A percentile compares a stretch with the other conserved stretches of the same genome.
Evolutionary conservation across 2,888 invertebrate species (phyloP).

Genomic region (Hirtodrosophila trivittata): DNA sequence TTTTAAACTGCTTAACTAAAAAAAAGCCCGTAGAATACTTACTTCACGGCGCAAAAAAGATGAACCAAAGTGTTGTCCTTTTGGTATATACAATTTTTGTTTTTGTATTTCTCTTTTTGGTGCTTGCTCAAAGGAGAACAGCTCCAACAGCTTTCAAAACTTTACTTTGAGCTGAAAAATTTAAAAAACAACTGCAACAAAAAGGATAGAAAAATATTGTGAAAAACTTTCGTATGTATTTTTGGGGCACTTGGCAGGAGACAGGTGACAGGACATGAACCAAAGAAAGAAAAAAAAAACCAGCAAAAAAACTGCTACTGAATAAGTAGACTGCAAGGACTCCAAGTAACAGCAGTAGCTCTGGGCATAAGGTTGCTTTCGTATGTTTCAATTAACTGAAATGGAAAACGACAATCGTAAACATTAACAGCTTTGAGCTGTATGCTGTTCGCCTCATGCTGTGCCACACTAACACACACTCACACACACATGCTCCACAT

Average conservation of each 20-base stretch:
- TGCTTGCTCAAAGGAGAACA: conserved; percentile 32
- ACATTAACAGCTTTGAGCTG: conserved; percentile 62
- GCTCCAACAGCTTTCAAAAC: conserved; percentile 31
- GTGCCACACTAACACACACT: conserved; percentile 15
- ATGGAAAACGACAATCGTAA: conserved; percentile 73
- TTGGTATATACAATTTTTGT: conserved; percentile 1
- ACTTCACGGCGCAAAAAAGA: conserved; percentile 36
- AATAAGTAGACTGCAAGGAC: conserved; percentile 8
- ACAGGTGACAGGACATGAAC: not conserved
- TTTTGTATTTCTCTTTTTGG: conserved; percentile 3
- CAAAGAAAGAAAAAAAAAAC: conserved; percentile 2
- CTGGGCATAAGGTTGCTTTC: conserved; percentile 16
- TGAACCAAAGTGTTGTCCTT: conserved; percentile 21
- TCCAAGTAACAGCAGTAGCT: not conserved
- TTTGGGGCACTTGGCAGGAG: conserved; percentile 23
- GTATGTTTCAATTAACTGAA: conserved; percentile 69
- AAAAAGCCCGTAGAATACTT: too few species aligned
- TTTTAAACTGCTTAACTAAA: conserved; percentile 16
- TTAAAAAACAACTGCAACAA: conserved; percentile 28
- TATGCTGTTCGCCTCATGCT: conserved; percentile 15
- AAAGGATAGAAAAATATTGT: conserved; percentile 13
- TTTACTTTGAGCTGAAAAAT: conserved; percentile 47
- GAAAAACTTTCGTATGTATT: conserved; percentile 2
- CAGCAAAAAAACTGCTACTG: not conserved
- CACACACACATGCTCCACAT: conserved; percentile 4